Percentiles rank a stretch among this genome's conserved stretches.
phyloP scores from a whole-genome alignment of 2,797 vertebrate genomes.

The Margarornis squamiger region DNA sequence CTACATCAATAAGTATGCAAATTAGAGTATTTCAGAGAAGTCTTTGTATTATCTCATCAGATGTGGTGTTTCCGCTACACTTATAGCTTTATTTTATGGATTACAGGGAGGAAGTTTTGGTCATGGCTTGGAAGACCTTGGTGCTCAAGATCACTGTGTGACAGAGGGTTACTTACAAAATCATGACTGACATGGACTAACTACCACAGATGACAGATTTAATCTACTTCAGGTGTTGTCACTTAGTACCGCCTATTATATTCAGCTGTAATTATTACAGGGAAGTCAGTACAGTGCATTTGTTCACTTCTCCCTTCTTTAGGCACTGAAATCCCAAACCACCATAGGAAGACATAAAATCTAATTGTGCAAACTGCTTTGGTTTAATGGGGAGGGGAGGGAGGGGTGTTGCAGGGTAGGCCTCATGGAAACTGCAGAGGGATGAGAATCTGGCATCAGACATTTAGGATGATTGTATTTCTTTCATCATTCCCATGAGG shows the following conservation, averaged over 20 bases:
- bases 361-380: not conserved
- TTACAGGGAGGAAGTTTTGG: not conserved
- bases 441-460: not conserved
- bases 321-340: not conserved
- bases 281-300: not conserved
- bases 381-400: not conserved
- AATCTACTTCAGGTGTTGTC: not conserved
- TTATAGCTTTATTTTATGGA: not conserved
- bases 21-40: not conserved
- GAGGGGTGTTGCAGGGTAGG: not conserved
- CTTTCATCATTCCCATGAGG: not conserved
- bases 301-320: not conserved
- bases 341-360: not conserved
- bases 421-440: not conserved
- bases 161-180: not conserved
- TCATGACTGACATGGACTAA: not conserved
- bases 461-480: not conserved
- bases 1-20: not conserved
- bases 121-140: not conserved
- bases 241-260: not conserved
- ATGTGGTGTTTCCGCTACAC: not conserved
- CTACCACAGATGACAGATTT: not conserved
- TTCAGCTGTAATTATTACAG: not conserved
- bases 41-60: not conserved
- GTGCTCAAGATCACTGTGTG: not conserved